phyloP scores from a whole-genome alignment of 2,888 invertebrate genomes.

The Anaspis maculata region DNA sequence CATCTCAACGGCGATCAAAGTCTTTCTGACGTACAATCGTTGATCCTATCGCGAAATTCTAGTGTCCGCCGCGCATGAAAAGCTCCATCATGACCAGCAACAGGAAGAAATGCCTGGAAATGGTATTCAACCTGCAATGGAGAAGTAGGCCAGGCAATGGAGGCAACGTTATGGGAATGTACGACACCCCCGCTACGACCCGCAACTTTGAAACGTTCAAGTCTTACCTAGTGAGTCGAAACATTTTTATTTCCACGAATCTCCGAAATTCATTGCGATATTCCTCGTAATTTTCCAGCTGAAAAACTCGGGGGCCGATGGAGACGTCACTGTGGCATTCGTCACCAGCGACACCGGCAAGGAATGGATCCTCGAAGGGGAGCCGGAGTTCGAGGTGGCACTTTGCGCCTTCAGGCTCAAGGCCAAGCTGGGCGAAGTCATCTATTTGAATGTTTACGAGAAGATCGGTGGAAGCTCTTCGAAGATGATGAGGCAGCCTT shows the following conservation, averaged over 20 bases:
- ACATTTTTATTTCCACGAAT: conserved; percentile 5
- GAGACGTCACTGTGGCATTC: conserved; percentile 40
- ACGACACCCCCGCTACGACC: conserved; percentile 40
- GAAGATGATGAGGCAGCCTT: conserved; percentile 15
- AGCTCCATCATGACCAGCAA: conserved; percentile 17
- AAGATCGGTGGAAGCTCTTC: conserved; percentile 5
- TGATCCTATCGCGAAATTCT: too few species aligned
- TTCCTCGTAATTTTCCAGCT: conserved; percentile 35
- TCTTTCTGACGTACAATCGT: too few species aligned
- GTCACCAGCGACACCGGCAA: conserved; percentile 33
- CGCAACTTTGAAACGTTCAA: conserved; percentile 41
- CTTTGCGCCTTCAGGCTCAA: conserved; percentile 37
- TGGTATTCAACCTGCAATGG: conserved; percentile 42
- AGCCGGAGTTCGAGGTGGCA: conserved; percentile 41
- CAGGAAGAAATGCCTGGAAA: conserved; percentile 32
- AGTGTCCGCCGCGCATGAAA: too few species aligned
- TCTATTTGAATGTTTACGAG: conserved; percentile 29
- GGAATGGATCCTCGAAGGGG: conserved; percentile 40
- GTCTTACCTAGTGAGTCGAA: conserved; percentile 39
- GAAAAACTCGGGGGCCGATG: conserved; percentile 40
- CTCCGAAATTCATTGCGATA: too few species aligned
- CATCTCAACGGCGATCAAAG: too few species aligned
- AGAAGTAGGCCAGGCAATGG: conserved; percentile 34
- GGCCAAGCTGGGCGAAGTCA: conserved; percentile 35
- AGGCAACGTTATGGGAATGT: conserved; percentile 39